Conservation (phyloP, 2,113 vertebrate genomes). For the Anser cygnoides region DNA sequence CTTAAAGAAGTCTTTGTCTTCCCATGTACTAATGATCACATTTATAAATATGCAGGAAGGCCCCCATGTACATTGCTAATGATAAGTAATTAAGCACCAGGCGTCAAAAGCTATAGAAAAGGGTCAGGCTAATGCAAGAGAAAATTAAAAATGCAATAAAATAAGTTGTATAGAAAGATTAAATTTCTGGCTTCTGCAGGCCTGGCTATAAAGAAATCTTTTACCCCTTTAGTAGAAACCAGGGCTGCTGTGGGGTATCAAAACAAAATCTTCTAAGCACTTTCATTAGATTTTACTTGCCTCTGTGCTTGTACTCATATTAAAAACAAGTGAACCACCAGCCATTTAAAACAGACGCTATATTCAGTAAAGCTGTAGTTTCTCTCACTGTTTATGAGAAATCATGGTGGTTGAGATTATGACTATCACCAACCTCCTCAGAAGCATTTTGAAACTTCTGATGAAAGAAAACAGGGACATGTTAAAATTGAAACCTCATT, state of each 20-base stretch:
- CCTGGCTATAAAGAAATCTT: conserved; percentile 64
- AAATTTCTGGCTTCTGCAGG: conserved; percentile 76
- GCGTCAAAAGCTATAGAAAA: conserved; percentile 84
- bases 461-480: conserved; percentile 4
- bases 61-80: conserved; percentile 85
- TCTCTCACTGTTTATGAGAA: conserved; percentile 39
- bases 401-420: conserved; percentile 39
- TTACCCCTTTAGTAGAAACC: conserved; percentile 18
- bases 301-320: conserved; percentile 47
- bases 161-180: conserved; percentile 80
- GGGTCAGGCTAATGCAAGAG: conserved; percentile 81
- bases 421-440: conserved; percentile 50
- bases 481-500: conserved; percentile 30
- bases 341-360: conserved; percentile 56
- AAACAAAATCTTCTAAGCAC: conserved; percentile 65
- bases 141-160: conserved; percentile 87
- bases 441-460: conserved; percentile 48
- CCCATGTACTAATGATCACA: conserved; percentile 85
- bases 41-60: conserved; percentile 87
- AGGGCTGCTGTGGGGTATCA: conserved; percentile 41
- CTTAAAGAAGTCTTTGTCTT: conserved; percentile 87
- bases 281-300: conserved; percentile 67
- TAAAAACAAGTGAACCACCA: conserved; percentile 61
- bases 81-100: conserved; percentile 87
- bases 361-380: conserved; percentile 49